Evolutionary conservation across 2,113 vertebrate genomes (phyloP).

Genomic region (Varanus salvator): DNA sequence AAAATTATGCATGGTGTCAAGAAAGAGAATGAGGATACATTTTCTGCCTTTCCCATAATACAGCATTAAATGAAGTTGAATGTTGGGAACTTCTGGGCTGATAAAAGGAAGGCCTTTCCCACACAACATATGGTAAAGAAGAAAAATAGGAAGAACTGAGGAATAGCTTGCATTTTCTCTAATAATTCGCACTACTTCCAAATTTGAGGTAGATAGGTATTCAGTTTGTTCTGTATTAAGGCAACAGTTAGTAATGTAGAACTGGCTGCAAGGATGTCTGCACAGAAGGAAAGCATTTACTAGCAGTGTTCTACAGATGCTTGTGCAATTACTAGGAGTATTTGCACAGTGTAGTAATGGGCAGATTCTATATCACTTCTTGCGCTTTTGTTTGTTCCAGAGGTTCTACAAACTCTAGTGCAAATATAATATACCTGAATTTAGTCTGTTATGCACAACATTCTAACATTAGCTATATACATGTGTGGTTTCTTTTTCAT

Average conservation of each 20-base stretch:
- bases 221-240: not conserved
- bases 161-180: not conserved
- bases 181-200: not conserved
- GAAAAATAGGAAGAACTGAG: not conserved
- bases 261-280: not conserved
- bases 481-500: not conserved
- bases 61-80: too few species aligned
- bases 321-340: not conserved
- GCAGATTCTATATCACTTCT: not conserved
- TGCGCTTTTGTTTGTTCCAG: not conserved
- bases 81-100: too few species aligned
- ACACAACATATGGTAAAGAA: too few species aligned
- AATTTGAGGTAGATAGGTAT: not conserved
- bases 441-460: not conserved
- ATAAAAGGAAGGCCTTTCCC: too few species aligned
- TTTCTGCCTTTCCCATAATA: too few species aligned
- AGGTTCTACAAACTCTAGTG: not conserved
- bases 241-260: not conserved
- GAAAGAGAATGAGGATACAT: too few species aligned
- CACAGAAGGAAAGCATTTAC: not conserved
- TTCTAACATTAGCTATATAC: not conserved
- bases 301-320: not conserved
- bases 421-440: not conserved
- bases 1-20: too few species aligned
- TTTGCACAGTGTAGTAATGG: too few species aligned